Conservation (phyloP, 1,140 invertebrate genomes). For the Sitodiplosis mosellana region DNA sequence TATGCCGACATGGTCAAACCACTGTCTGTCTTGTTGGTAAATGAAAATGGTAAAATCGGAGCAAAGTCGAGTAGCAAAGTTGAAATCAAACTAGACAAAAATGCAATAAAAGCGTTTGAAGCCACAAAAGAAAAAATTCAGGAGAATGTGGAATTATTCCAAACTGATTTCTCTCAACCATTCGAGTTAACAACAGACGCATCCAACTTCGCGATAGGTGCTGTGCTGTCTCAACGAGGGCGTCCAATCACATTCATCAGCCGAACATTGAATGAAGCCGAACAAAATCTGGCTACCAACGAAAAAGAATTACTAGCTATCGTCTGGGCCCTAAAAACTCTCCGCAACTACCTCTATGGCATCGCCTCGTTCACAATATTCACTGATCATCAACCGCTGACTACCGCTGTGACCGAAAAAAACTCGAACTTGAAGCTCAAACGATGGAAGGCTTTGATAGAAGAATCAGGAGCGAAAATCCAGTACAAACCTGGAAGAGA, state of each 20-base stretch:
- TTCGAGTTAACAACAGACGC: constrained; percentile 13
- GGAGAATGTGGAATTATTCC: no score
- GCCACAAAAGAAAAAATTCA: no score
- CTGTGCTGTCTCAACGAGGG: constrained; percentile 11
- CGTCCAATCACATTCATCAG: constrained; percentile 23
- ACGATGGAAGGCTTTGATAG: constrained; percentile 27
- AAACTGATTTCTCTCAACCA: constrained; percentile 8
- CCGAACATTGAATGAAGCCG: constrained; percentile 18
- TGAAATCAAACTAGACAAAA: no score
- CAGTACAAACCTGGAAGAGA: constrained; percentile 4
- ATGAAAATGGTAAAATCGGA: no score
- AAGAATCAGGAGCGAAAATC: constrained; percentile 18
- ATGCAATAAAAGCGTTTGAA: no score
- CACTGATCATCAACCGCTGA: constrained; percentile 30
- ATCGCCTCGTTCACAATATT: constrained; percentile 18
- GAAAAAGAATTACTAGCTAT: constrained; percentile 30
- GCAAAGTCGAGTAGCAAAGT: no score
- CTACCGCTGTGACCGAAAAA: constrained; percentile 27
- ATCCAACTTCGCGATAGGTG: constrained; percentile 13
- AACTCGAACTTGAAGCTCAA: constrained; percentile 21
- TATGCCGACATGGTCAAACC: constrained; percentile 5
- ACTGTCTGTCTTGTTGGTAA: no score
- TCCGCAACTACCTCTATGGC: constrained; percentile 23
- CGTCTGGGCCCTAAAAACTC: constrained; percentile 26
- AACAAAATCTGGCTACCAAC: constrained; percentile 26